Evolutionary conservation across 2,113 vertebrate genomes (phyloP).

Genomic region (Caretta caretta): DNA sequence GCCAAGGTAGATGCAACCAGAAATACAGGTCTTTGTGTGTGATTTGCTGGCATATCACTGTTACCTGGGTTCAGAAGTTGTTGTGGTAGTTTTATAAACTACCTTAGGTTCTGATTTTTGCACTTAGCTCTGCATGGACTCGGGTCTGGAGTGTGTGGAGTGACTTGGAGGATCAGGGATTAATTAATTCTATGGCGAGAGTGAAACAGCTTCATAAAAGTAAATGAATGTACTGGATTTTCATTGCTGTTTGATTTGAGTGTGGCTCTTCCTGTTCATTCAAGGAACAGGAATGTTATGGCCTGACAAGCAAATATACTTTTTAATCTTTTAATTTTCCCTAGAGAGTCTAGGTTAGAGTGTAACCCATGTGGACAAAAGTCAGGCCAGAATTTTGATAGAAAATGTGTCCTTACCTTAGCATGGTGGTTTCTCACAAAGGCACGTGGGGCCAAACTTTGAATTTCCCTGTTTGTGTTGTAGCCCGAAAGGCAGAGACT

Average conservation of each 20-base stretch:
- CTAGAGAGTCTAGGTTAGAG: background rate
- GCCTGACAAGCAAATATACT: background rate
- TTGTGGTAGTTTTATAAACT: background rate
- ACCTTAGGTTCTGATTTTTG: background rate
- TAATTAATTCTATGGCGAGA: background rate
- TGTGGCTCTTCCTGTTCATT: background rate
- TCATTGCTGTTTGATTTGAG: background rate
- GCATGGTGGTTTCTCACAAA: background rate
- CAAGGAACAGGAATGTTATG: background rate
- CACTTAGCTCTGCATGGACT: background rate
- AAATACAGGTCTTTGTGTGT: background rate
- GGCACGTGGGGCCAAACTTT: background rate
- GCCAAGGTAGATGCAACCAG: background rate
- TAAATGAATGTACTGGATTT: background rate
- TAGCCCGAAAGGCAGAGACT: background rate
- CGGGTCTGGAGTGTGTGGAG: background rate
- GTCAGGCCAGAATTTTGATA: background rate
- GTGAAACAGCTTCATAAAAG: background rate
- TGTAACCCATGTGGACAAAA: background rate
- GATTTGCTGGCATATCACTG: background rate
- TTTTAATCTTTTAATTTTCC: background rate
- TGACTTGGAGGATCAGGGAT: background rate
- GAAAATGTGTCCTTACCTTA: background rate
- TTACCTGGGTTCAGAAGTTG: background rate
- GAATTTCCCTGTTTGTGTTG: background rate